These are phyloP conservation scores for Prosopocoilus inquinatus DNA, from an alignment of 2,888 invertebrate species.

Conservation along the genomic window DNA sequence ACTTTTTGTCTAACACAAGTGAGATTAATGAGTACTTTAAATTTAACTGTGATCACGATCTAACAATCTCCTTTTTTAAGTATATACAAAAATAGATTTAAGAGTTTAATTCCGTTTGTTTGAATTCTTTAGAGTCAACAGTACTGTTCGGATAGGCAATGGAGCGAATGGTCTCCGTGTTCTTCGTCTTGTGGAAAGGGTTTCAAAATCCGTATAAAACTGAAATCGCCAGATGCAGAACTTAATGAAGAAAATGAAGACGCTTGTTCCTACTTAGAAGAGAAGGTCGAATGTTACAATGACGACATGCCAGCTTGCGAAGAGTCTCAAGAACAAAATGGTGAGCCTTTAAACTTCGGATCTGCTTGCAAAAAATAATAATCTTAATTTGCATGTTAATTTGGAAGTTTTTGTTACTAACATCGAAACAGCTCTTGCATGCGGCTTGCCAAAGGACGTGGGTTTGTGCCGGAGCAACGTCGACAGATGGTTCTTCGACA, in stretches of 20 bases:
- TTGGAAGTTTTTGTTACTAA: slow-evolving; percentile 7
- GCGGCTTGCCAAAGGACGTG: slow-evolving; percentile 62
- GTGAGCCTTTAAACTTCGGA: too few relatives aligned
- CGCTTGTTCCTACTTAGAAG: slow-evolving; percentile 51
- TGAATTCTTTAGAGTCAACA: slow-evolving; percentile 3
- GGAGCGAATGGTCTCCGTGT: slow-evolving; percentile 84
- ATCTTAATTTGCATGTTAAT: too few relatives aligned
- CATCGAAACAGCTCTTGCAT: slow-evolving; percentile 39
- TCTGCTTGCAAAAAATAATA: too few relatives aligned
- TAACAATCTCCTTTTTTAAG: too few relatives aligned
- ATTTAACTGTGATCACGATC: too few relatives aligned
- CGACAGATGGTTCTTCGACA: slow-evolving; percentile 84
- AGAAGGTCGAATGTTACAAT: slow-evolving; percentile 53
- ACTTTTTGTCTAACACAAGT: too few relatives aligned
- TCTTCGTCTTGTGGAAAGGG: slow-evolving; percentile 78
- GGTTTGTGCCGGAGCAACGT: slow-evolving; percentile 78
- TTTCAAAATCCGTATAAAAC: slow-evolving; percentile 59
- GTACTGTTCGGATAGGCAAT: slow-evolving; percentile 44
- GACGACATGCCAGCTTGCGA: slow-evolving; percentile 44
- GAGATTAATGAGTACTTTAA: too few relatives aligned
- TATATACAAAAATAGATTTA: not conserved
- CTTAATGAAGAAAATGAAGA: slow-evolving; percentile 36
- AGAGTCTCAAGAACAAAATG: slow-evolving; percentile 4
- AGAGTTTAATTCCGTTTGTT: not conserved
- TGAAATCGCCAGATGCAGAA: slow-evolving; percentile 27